Evolutionary conservation across 2,888 invertebrate genomes (phyloP), one percentile per base, ranked within the genome.

Genomic region (Athrips mouffetella): DNA sequence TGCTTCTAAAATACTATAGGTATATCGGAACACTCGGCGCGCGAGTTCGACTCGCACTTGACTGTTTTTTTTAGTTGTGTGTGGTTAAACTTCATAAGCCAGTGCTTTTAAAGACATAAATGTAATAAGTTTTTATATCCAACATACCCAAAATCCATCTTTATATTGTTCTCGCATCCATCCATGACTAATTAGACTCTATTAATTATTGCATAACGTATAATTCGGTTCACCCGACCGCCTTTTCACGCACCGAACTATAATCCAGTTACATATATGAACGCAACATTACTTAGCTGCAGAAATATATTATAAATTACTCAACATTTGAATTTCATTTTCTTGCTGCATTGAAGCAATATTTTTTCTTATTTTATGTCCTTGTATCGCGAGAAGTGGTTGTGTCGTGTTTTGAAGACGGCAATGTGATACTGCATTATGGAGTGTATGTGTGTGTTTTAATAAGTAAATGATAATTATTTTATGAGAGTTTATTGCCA

Each of bases 351-450:
- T 62, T 65, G 65, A 73, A 73, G 76, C 78, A 68, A 69, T 37
- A 23, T 4, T 66, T 66, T 73, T 83, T 37, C 21, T 35, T 69
- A 67, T 71, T 68, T 76, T 65, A 78, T 75, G 80, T 80, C 84
- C 83, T 85, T 80, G 79, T 58, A 72, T 67, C 79, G 78, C 75
- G 84, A 66, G 59, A 67, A 62, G 61, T 59, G 56, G 63, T 59
- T 59, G 59, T 60, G 63, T 59, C 59, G 59, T 60, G 65, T 67
- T 2, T 41, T 6, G 20, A 4, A n/a, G 21, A 1, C 10, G 37
- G 20, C n/a, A 10, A 1, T 20, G 18, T 40, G 20, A 6, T 39
- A 23, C 23, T 13, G 25, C 13, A 13, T 16, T 35, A 35, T 35
- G 35, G 35, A 35, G 33, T 35, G 33, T 35, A 18, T 3, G 35